Evolutionary conservation across 2,797 vertebrate genomes (phyloP).

Genomic region (Aplochiton taeniatus): DNA sequence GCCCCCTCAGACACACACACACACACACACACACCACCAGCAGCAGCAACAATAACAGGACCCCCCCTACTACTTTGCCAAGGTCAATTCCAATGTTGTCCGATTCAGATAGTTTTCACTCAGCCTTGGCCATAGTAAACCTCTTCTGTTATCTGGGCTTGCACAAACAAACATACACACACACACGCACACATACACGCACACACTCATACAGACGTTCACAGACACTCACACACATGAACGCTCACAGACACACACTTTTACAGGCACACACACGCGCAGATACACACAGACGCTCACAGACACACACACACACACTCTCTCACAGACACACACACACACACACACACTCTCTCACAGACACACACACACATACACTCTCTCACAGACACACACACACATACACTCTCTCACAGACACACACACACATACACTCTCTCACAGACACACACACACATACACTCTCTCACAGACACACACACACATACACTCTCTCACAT

Average conservation of each 20-base stretch:
- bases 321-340: conserved; percentile 5
- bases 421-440: background rate
- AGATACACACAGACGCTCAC: background rate
- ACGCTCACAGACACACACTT: no score
- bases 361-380: background rate
- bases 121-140: conserved; percentile 44
- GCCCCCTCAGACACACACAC: background rate
- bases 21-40: background rate
- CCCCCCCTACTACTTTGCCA: conserved; percentile 30
- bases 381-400: no score
- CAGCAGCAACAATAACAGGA: conserved; percentile 13
- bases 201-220: background rate
- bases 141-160: conserved; percentile 29
- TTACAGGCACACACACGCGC: background rate
- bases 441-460: conserved; percentile 6
- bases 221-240: conserved; percentile 5
- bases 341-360: no score
- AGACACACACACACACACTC: background rate
- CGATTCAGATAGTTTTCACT: conserved; percentile 47
- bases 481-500: conserved; percentile 10
- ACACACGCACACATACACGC: conserved; percentile 6
- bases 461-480: background rate
- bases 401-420: no score
- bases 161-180: conserved; percentile 1
- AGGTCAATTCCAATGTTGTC: conserved; percentile 52